Evolutionary conservation across 2,113 vertebrate genomes (phyloP).

Genomic region (Dissostichus mawsoni): DNA sequence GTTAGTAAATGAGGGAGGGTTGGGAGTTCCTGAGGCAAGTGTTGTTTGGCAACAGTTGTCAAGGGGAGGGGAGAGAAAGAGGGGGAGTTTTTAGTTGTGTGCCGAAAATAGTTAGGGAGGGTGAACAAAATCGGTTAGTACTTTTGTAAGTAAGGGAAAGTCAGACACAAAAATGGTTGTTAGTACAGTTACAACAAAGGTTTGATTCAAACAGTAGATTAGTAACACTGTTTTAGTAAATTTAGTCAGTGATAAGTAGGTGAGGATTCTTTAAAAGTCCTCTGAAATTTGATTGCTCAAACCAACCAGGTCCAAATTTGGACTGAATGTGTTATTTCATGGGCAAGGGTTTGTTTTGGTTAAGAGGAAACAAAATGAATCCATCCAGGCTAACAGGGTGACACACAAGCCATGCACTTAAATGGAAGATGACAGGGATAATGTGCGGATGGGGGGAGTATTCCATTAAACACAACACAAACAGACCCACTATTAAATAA

Average conservation of each 20-base stretch:
- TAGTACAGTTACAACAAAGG: slow-evolving; percentile 89
- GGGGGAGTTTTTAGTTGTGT: slow-evolving; percentile 7
- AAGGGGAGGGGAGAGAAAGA: slow-evolving; percentile 15
- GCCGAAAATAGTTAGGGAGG: slow-evolving; percentile 67
- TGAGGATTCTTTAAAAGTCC: slow-evolving; percentile 80
- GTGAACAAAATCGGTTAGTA: slow-evolving; percentile 86
- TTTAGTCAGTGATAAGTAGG: slow-evolving; percentile 72
- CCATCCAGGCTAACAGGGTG: slow-evolving; percentile 75
- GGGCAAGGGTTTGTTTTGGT: slow-evolving; percentile 75
- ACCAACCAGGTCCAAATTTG: slow-evolving; percentile 81
- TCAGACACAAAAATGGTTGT: slow-evolving; percentile 91
- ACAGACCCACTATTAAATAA: slow-evolving; percentile 46
- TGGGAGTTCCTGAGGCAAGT: slow-evolving; percentile 1
- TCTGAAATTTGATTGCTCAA: slow-evolving; percentile 80
- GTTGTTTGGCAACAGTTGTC: slow-evolving; percentile 20
- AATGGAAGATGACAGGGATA: slow-evolving; percentile 42
- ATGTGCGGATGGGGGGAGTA: not conserved
- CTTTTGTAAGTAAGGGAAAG: slow-evolving; percentile 86
- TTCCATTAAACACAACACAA: slow-evolving; percentile 63
- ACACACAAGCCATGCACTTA: slow-evolving; percentile 82
- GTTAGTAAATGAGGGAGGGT: slow-evolving; percentile 44
- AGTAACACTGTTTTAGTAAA: slow-evolving; percentile 84
- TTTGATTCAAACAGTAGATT: slow-evolving; percentile 84
- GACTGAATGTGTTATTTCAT: slow-evolving; percentile 76
- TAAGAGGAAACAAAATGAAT: slow-evolving; percentile 80